phyloP scores from a whole-genome alignment of 2,113 vertebrate genomes.

The Paraplagusia blochii region DNA sequence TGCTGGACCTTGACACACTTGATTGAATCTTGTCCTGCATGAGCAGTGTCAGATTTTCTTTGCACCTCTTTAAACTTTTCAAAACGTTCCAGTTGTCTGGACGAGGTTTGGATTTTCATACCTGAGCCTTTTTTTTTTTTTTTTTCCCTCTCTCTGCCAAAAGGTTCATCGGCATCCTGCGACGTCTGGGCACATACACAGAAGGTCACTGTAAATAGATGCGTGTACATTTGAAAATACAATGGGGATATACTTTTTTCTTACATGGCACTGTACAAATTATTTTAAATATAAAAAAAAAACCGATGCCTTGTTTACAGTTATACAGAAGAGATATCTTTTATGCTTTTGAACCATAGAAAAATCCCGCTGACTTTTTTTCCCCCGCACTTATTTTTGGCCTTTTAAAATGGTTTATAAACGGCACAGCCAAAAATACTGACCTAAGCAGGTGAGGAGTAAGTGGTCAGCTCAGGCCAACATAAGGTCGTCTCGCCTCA shows the following conservation, averaged over 20 bases:
- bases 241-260: slow-evolving; percentile 87
- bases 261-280: slow-evolving; percentile 86
- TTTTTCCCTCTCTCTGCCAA: no score
- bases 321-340: slow-evolving; percentile 53
- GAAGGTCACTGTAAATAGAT: slow-evolving; percentile 88
- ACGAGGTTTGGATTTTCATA: slow-evolving; percentile 29
- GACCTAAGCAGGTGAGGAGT: slow-evolving; percentile 13
- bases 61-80: slow-evolving; percentile 1
- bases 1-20: slow-evolving; percentile 23
- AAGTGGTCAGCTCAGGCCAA: slow-evolving; percentile 19
- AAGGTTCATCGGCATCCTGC: slow-evolving; percentile 10
- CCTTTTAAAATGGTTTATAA: background rate
- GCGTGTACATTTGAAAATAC: slow-evolving; percentile 88
- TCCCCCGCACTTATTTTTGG: background rate
- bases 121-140: background rate
- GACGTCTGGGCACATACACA: slow-evolving; percentile 31
- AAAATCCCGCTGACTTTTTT: slow-evolving; percentile 12
- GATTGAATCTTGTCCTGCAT: slow-evolving; percentile 28
- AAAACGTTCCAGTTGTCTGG: slow-evolving; percentile 12
- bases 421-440: slow-evolving; percentile 25
- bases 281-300: slow-evolving; percentile 69
- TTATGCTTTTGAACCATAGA: slow-evolving; percentile 53
- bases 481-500: slow-evolving; percentile 9
- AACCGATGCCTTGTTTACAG: slow-evolving; percentile 79
- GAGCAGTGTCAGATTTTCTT: slow-evolving; percentile 18